Conservation (phyloP, 2,797 vertebrate genomes). For the Ptychobarbus kaznakovi region DNA sequence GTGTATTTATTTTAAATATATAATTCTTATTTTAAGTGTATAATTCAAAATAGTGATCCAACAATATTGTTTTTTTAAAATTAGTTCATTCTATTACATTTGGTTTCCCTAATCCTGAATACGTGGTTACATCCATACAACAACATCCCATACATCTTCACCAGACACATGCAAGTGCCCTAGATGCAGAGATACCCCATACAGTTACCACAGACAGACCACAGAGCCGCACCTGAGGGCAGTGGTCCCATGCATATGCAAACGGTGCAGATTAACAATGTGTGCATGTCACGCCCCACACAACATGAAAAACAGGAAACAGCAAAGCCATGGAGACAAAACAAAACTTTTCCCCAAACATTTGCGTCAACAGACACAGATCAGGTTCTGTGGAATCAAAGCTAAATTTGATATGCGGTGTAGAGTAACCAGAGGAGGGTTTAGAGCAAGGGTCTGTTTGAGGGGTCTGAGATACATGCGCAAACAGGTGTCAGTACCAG, state of each 20-base stretch:
- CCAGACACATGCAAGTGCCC: slow-evolving; percentile 16
- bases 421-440: slow-evolving; percentile 51
- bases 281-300: slow-evolving; percentile 6
- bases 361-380: slow-evolving; percentile 41
- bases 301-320: slow-evolving; percentile 51
- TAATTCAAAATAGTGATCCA: neutral
- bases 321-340: slow-evolving; percentile 59
- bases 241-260: slow-evolving; percentile 23
- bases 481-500: slow-evolving; percentile 49
- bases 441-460: slow-evolving; percentile 55
- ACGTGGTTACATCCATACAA: neutral
- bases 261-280: slow-evolving; percentile 18
- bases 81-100: neutral
- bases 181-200: slow-evolving; percentile 2
- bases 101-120: neutral
- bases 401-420: slow-evolving; percentile 55
- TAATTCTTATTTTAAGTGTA: too few species aligned
- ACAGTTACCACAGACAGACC: slow-evolving; percentile 1
- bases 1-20: neutral
- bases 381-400: slow-evolving; percentile 51
- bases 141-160: neutral
- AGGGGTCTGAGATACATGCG: slow-evolving; percentile 54
- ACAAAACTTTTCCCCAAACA: slow-evolving; percentile 58
- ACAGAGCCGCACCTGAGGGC: neutral
- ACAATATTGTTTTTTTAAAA: neutral